Base-by-base conservation (phyloP, 2,888 invertebrate species). In the Eristalis intricaria region DNA sequence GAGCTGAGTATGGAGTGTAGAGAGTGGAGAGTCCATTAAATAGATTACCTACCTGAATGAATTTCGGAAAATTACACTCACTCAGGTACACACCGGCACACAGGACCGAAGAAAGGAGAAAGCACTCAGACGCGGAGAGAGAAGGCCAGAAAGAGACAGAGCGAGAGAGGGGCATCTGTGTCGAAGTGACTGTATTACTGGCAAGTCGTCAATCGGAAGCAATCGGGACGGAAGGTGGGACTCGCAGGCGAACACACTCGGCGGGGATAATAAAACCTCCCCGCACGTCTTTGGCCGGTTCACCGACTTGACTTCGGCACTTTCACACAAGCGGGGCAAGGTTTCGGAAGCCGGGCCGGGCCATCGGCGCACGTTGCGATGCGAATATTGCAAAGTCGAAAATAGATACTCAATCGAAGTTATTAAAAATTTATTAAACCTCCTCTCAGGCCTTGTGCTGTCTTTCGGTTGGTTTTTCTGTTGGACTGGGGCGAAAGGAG, bases 41-140 rank as follows among this genome's bases (percentile, higher is more conserved):
- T 81, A 84, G 84, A 88, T 88, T 88, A 88, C 84, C 84, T 84
- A 77, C 88, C 84, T 88, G 87, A 87, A 84, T 80, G 87, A 84
- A 76, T 84, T 87, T 87, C 71, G 68, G 76, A 80, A 79, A 87
- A 87, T 84, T 79, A 73, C 87, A 68, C 84, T 83, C 74, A 56
- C 70, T 29, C n/a, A 43, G 56, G 60, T 15, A 66, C 10, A 71
- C 43, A 71, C 13, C 13, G 50, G 69, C 19, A 22, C 19, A 26
- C 19, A n/a, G 58, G 10, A 43, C 64, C 43, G 5, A 8, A 50
- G 50, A 19, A 50, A 50, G 19, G 50, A 50, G 50, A 19, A 50
- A 50, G 19, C 7, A 19, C 35, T 32, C 40, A 32, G 22, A n/a
- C 13, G 13, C 19, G 19, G 50, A 19, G 50, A 19, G 43, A 7